Conservation (phyloP, 2,888 invertebrate species). For the Callimorpha dominula region DNA sequence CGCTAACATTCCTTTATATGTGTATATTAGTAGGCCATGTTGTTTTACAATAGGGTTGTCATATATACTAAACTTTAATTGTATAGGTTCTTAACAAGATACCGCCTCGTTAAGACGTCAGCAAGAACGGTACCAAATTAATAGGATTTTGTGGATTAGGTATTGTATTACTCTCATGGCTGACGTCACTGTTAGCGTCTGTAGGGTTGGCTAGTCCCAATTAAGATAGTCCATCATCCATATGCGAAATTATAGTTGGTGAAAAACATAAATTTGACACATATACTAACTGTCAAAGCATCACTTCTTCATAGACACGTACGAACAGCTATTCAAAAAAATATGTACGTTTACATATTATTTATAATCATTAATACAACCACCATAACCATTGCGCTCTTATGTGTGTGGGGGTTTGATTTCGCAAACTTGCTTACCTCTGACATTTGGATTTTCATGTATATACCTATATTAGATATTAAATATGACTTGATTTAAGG, state of each 20-base stretch:
- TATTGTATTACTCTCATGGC: background rate
- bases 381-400: no score
- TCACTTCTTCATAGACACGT: background rate
- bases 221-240: background rate
- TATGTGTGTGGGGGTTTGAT: no score
- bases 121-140: background rate
- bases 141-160: background rate
- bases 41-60: slow-evolving; percentile 15
- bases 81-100: background rate
- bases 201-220: background rate
- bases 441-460: no score
- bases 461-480: background rate
- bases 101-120: background rate
- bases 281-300: background rate
- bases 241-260: background rate
- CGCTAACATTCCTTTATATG: slow-evolving; percentile 82
- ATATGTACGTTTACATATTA: no score
- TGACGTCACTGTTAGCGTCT: background rate
- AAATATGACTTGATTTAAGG: background rate
- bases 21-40: slow-evolving; percentile 51
- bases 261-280: background rate
- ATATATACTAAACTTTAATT: background rate
- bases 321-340: no score
- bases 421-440: no score
- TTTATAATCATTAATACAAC: no score